These are phyloP conservation scores for Cyphomyrus discorhynchus DNA, from an alignment of 2,113 vertebrate genomes.

Conservation along the genomic window DNA sequence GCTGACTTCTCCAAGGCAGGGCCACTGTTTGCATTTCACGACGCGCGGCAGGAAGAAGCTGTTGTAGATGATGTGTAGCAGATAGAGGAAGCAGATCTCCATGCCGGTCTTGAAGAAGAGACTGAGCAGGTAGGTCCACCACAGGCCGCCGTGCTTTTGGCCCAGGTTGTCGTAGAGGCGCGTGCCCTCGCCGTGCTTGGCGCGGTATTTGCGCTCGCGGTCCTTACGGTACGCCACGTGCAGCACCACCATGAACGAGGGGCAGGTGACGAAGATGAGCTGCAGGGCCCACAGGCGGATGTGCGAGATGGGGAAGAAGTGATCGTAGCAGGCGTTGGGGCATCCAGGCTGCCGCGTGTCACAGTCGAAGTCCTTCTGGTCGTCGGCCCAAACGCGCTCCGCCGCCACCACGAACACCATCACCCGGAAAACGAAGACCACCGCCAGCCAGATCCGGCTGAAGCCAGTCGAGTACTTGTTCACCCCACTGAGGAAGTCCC, in stretches of 20 bases:
- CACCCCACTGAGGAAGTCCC: slow-evolving; percentile 64
- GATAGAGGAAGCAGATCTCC: slow-evolving; percentile 62
- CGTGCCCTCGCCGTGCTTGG: slow-evolving; percentile 46
- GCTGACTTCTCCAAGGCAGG: slow-evolving; percentile 66
- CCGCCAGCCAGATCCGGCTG: slow-evolving; percentile 69
- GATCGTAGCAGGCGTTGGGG: slow-evolving; percentile 67
- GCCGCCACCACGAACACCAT: slow-evolving; percentile 69
- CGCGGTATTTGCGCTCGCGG: slow-evolving; percentile 53
- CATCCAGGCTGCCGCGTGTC: slow-evolving; percentile 71
- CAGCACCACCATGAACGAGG: slow-evolving; percentile 69
- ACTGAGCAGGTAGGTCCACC: slow-evolving; percentile 80
- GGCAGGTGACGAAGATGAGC: slow-evolving; percentile 86
- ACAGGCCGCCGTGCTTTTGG: slow-evolving; percentile 79
- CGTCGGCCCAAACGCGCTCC: slow-evolving; percentile 65
- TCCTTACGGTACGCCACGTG: slow-evolving; percentile 65
- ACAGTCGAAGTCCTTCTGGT: slow-evolving; percentile 68
- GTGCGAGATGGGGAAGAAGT: slow-evolving; percentile 82
- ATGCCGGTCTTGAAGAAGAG: slow-evolving; percentile 64
- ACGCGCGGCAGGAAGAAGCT: slow-evolving; percentile 63
- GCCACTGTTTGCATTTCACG: slow-evolving; percentile 58
- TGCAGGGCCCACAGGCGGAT: slow-evolving; percentile 86
- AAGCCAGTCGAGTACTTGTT: slow-evolving; percentile 74
- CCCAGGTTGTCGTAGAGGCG: slow-evolving; percentile 58
- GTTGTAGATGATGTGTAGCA: slow-evolving; percentile 63
- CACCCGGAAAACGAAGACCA: slow-evolving; percentile 71